A percentile compares a stretch with the other conserved stretches of the same genome.
Evolutionary conservation across 2,888 invertebrate genomes (phyloP).

Genomic region (Masnerella sp.): DNA sequence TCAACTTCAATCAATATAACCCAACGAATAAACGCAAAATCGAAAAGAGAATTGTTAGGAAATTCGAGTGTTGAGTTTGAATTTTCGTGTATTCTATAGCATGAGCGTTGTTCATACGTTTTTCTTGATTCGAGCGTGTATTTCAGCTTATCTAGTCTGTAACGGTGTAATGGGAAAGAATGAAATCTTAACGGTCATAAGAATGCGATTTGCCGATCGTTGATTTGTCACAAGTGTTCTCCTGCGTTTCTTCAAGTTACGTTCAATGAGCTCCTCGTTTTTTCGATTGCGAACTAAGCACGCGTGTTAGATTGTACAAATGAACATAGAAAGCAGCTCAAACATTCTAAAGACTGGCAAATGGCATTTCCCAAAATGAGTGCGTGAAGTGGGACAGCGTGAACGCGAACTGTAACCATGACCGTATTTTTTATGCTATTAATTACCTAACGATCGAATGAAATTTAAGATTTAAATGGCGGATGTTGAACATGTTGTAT

Average conservation of each 20-base stretch:
- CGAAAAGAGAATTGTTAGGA: slow-evolving; percentile 21
- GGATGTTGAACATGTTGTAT: slow-evolving; percentile 72
- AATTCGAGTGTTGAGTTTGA: slow-evolving; percentile 33
- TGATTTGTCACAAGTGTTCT: slow-evolving; percentile 23
- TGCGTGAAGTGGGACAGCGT: slow-evolving; percentile 47
- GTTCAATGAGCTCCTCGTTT: too few species aligned
- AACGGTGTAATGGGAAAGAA: slow-evolving; percentile 60
- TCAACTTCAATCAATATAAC: slow-evolving; percentile 13
- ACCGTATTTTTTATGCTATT: slow-evolving; percentile 72
- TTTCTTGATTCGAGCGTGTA: slow-evolving; percentile 68
- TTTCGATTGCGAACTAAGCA: neutral
- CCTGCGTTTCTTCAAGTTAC: slow-evolving; percentile 12
- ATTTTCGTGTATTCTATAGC: slow-evolving; percentile 30
- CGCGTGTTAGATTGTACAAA: slow-evolving; percentile 42
- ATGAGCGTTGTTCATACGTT: slow-evolving; percentile 18
- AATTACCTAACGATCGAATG: slow-evolving; percentile 65
- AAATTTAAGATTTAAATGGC: slow-evolving; percentile 61
- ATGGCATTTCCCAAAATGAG: slow-evolving; percentile 66
- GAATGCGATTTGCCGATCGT: slow-evolving; percentile 65
- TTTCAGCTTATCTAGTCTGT: slow-evolving; percentile 74
- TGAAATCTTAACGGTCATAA: slow-evolving; percentile 41
- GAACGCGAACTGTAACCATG: slow-evolving; percentile 63
- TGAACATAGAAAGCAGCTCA: slow-evolving; percentile 60
- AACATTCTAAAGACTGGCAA: slow-evolving; percentile 69
- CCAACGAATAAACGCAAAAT: slow-evolving; percentile 28